Evolutionary conservation across 1,140 invertebrate species (phyloP).

Genomic region (Rhagoletis pomonella): DNA sequence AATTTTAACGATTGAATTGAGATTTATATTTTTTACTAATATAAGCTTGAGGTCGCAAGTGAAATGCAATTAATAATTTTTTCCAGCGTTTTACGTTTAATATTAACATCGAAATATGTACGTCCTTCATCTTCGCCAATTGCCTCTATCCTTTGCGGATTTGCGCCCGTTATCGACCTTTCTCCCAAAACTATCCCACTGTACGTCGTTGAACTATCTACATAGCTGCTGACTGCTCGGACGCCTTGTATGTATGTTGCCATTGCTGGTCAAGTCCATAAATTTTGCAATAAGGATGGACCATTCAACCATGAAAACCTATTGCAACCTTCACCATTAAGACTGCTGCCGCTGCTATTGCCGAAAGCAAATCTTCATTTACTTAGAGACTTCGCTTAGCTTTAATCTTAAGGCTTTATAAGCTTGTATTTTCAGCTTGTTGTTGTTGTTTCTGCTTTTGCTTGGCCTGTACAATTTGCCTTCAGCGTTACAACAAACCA

Average conservation of each 20-base stretch:
- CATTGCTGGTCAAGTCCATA: slow-evolving; percentile 48
- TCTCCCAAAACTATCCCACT: background rate
- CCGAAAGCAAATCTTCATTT: background rate
- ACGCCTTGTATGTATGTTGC: background rate
- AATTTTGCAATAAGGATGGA: slow-evolving; percentile 4
- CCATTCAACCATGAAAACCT: slow-evolving; percentile 24
- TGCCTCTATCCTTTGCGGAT: no score
- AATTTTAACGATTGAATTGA: no score
- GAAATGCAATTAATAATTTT: no score
- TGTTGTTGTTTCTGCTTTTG: background rate
- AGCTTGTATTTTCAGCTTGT: background rate
- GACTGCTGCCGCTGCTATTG: background rate
- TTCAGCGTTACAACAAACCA: background rate
- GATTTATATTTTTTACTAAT: no score
- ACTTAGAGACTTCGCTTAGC: background rate
- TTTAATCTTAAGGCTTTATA: background rate
- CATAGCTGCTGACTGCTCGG: no score
- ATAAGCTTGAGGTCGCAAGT: no score
- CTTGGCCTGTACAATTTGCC: background rate
- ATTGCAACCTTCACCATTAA: slow-evolving; percentile 38
- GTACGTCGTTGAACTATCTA: background rate
- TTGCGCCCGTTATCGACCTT: no score
- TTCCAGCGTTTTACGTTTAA: no score
- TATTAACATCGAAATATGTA: no score
- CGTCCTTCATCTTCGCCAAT: no score